Base-by-base conservation (phyloP, 1,140 invertebrate species). In the Heliconius hewitsoni region DNA sequence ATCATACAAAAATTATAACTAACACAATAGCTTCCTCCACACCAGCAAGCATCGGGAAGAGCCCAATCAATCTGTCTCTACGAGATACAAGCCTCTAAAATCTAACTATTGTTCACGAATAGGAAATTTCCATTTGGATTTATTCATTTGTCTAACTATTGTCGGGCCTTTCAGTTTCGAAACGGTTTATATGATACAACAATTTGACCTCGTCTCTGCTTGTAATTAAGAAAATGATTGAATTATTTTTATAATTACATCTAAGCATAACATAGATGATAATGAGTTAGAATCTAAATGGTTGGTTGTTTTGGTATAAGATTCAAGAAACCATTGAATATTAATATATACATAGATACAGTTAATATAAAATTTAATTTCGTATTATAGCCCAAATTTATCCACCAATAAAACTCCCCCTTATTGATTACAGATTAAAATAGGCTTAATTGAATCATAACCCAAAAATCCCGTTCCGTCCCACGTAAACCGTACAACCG, bases 61-160 rank as follows among this genome's bases (percentile, higher is more conserved):
- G 83, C 90, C 93, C 92, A 93, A 94, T 94, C 93, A 94, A 94
- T 94, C 93, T 93, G 92, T 91, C 92, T 92, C 88, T 91, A 83
- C 82, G 93, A 94, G 93, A 94, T 94, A 94, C 91, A 92, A 86
- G 90, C 93, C 87, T 92, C 93, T 90, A 93, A 94, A 94, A 92
- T 94, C 91, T 93, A 94, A 94, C 92, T 93, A 94, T 94, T 94
- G 93, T 94, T 93, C 91, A 87, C 87, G 86, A 91, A 91, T 92
- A 92, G 89, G 91, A 93, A 92, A 93, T 93, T 94, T 93, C 93
- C 91, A 93, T 93, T 94, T 88, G 91, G 89, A 94, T 93, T 94
- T 94, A 93, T 94, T 93, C 93, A 94, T 94, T 94, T 94, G 93
- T 94, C 89, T 93, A 94, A 93, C 93, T 91, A 93, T 94, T 94